These are phyloP conservation scores for Eulithis testata DNA, from an alignment of 2,888 invertebrate genomes.

Conservation along the genomic window DNA sequence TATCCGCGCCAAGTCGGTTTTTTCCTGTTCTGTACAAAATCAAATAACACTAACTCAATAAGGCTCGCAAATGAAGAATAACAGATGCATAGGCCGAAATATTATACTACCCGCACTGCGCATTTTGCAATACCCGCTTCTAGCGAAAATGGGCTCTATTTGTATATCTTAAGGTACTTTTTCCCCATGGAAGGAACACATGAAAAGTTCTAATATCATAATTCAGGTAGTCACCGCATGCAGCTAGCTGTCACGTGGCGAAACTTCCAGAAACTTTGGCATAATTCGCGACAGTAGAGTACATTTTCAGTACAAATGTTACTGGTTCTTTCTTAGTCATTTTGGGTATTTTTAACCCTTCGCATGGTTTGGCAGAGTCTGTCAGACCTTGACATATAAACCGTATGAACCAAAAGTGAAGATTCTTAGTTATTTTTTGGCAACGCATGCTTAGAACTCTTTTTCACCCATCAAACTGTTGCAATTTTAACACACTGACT, in stretches of 20 bases:
- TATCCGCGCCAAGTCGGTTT: background rate
- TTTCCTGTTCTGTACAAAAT: constrained; percentile 15
- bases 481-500: too few species aligned
- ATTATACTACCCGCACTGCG: constrained; percentile 54
- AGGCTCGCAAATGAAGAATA: constrained; percentile 43
- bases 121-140: constrained; percentile 41
- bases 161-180: constrained; percentile 18
- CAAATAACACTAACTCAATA: constrained; percentile 35
- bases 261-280: constrained; percentile 47
- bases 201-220: constrained; percentile 46
- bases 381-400: background rate
- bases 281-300: constrained; percentile 34
- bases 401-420: too few species aligned
- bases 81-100: constrained; percentile 42
- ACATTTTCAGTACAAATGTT: background rate
- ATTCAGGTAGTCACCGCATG: constrained; percentile 47
- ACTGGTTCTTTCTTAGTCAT: background rate
- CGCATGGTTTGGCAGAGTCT: background rate
- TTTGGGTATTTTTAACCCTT: background rate
- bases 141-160: constrained; percentile 28
- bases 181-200: constrained; percentile 16
- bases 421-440: too few species aligned
- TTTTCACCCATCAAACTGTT: too few species aligned
- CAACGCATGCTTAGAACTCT: too few species aligned
- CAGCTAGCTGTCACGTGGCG: constrained; percentile 45